Base-by-base conservation (phyloP, 2,113 vertebrate genomes). In the Sakesphorus luctuosus region DNA sequence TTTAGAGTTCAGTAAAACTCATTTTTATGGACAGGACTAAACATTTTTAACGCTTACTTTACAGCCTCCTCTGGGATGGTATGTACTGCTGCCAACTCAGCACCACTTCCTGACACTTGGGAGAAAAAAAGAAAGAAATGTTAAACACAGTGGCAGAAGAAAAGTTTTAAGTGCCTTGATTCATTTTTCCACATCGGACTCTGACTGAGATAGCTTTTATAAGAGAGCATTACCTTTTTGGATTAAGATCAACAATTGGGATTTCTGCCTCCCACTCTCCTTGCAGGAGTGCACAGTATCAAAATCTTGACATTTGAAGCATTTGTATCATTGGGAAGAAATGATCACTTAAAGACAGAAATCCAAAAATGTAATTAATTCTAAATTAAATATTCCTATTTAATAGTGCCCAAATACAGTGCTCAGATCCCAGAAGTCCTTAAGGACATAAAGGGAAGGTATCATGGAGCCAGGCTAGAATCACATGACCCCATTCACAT, bases 11-110 rank as follows among this genome's bases (percentile, higher is more conserved):
- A 83, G 73, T 93, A 78, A 65, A 96, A 88, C 38, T 77, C 13
- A 67, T 86, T 85, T 96, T 96, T 91, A 87, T 61, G 94, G 82
- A 93, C 35, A 96, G 79, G 68, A 88, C 92, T 92, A 84, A 95
- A 88, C 40, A 87, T 93, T 94, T 94, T 89, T 93, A 86, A 90
- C 82, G 84, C 84, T 88, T 77, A 88, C 63, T 92, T 93, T 96
- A 91, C 68, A 92, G 85, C 36, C 83, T 97, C 88, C 96, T 92
- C 56, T 84, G 93, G 90, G 96, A 95, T 78, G 90, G 76, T 75
- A 67, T 90, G 86, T 38, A 50, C 65, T 89, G 79, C 86, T 90
- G 92, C 79, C 86, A 95, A 88, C 76, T 90, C 91, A 78, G 79
- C 83, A 92, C 88, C 65, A 56, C 65, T 97, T 96, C 92, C 90